Evolutionary conservation across 2,797 vertebrate genomes (phyloP), one percentile per base, ranked within the genome.

Genomic region (Xenentodon cancila): DNA sequence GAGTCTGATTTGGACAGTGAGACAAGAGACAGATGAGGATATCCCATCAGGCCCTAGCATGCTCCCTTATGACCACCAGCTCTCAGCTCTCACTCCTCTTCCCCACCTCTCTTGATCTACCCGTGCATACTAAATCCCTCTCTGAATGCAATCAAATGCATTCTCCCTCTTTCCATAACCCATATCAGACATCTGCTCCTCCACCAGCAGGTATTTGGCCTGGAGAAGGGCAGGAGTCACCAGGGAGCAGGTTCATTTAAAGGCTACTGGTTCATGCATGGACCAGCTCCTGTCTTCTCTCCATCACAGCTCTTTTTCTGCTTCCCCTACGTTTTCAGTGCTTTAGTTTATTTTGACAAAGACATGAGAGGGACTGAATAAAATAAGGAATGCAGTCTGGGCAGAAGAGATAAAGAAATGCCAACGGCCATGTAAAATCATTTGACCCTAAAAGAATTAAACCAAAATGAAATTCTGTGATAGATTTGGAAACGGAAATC

Each of bases 151-250:
- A 71, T 68, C 61, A 73, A 27, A 56, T 64, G 54, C 58, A 45
- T 57, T 19, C 53, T 48, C 51, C 49, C 60, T 32, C 72, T 34
- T 70, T 59, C 64, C 71, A 55, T 64, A 54, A 66, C 55, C 71
- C 56, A 12, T 80, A 76, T 80, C 76, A 86, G 89, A 90, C 91
- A 90, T 90, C 88, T 89, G 88, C 87, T 91, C 66, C 47, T 88
- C 61, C 72, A 77, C 75, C 85, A 88, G 87, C 87, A 91, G 87
- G 88, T 88, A 86, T 79, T 83, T 91, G 89, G 88, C 87, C 80
- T 67, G 72, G 59, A 84, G 86, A 86, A 80, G 77, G 80, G 79
- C 84, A 79, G 64, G 55, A 81, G 79, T 73, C 88, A 84, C 71
- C 75, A 30, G 88, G 89, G 88, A 86, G 76, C 70, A 72, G 67